A percentile compares a stretch with the other conserved stretches of the same genome.
phyloP scores from a whole-genome alignment of 2,797 vertebrate species.

The Acomys russatus region DNA sequence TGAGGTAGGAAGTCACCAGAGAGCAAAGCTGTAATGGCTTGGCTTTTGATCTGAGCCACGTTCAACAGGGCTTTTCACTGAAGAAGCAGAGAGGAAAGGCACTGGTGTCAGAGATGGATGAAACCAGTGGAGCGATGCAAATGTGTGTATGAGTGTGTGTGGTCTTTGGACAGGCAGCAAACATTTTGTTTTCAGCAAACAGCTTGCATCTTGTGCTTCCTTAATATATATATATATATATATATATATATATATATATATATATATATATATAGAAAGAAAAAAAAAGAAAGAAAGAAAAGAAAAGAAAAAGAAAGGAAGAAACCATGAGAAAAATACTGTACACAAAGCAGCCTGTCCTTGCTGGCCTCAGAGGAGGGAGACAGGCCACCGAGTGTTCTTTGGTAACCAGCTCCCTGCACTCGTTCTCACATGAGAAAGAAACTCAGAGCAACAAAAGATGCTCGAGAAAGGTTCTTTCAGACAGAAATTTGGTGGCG shows the following conservation, averaged over 20 bases:
- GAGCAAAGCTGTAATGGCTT: not conserved
- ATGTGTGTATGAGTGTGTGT: conserved; percentile 70
- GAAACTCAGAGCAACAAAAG: conserved; percentile 88
- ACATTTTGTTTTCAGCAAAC: conserved; percentile 86
- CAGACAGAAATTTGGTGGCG: conserved; percentile 89
- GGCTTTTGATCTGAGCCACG: conserved; percentile 53
- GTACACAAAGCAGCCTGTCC: conserved; percentile 82
- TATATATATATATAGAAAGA: too few relatives aligned
- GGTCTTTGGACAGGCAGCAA: conserved; percentile 79
- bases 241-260: too few relatives aligned
- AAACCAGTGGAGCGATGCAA: not conserved
- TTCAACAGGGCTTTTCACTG: conserved; percentile 45
- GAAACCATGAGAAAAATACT: not conserved
- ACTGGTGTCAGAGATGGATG: conserved; percentile 46
- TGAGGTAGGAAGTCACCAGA: not conserved
- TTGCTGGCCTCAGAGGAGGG: conserved; percentile 82
- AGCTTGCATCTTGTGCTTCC: conserved; percentile 83
- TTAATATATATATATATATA: too few relatives aligned
- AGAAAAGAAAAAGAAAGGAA: not conserved
- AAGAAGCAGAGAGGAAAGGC: conserved; percentile 64
- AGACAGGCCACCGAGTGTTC: conserved; percentile 85
- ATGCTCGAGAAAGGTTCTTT: conserved; percentile 89
- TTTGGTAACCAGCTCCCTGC: conserved; percentile 81
- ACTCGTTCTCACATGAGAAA: conserved; percentile 89
- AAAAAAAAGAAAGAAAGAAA: not conserved